Evolutionary conservation across 2,113 vertebrate genomes (phyloP), one percentile per base, ranked within the genome.

Genomic region (Poeciliopsis turrubarensis): DNA sequence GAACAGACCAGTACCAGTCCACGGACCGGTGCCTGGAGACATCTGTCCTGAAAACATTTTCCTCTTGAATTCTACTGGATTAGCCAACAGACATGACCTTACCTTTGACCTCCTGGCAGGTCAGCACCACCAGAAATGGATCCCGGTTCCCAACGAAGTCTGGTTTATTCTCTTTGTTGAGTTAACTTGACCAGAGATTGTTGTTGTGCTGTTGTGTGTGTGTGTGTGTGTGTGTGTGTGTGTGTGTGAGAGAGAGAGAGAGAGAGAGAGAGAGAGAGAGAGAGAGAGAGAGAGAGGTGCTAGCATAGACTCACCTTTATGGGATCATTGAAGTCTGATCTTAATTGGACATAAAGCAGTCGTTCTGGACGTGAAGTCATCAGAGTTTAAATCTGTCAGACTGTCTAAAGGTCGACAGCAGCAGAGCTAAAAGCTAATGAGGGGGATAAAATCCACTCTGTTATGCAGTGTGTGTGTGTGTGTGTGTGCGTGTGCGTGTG

Each of bases 331-430:
- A 68, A 47, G 8, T 68, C 27, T 44, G 39, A 47, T 66, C 65
- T 66, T 66, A 26, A 39, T 10, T 41, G 1, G 65, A 61, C 34
- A 39, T 30, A 11, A 68, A 66, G 37, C 37, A 47, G 19, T 57
- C 5, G 2, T 15, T 57, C 39, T 31, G 41, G 65, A 67, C 7
- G 25, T 30, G 60, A 70, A 77, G 15, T 77, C 65, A 41, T 70
- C 68, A 44, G 61, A 77, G 57, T 65, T 77, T 27, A 73, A 70
- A 72, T 68, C 68, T 63, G 41, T 78, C 69, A 68, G 54, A 60
- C 37, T 76, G 71, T 67, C 73, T 87, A 87, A 89, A 89, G 88
- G 85, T 89, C 83, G 41, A 75, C 70, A 25, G 69, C 79, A 74
- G 86, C 31, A 14, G 54, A 39, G 31, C 51, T 82, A 65, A 69